Evolutionary conservation across 92 coral and sea anemone genomes (phyloP), one percentile per base, ranked within the genome.

Genomic region (Paragorgia papillata): DNA sequence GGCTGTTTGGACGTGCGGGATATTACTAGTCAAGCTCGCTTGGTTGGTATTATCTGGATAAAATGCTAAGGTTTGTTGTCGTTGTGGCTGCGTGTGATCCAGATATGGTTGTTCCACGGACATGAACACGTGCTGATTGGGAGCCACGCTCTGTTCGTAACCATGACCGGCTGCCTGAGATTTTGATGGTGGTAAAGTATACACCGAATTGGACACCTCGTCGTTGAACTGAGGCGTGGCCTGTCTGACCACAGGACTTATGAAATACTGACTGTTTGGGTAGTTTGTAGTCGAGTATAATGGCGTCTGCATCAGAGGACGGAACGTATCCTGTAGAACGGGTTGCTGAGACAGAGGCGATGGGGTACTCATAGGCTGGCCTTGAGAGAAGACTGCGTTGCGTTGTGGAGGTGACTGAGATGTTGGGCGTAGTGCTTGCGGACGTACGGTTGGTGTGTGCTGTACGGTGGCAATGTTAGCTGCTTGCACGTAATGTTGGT

Each of bases 261-360:
- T 86, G 75, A 79, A 89, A 17, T 96, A 83, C 76, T 91, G 99
- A 10, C 85, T 62, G 3, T 91, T 90, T 71, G 90, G 91, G 73
- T 88, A 95, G 24, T 75, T 86, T 25, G 90, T 83, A 28, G 97
- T 88, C 0, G 99, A 74, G 79, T 95, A 91, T 48, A 95, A 67
- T 54, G 78, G 9, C 27, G 37, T 33, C 41, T 53, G 78, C 75
- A 68, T 68, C 29, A 71, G 37, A 17, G 78, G 49, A 15, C 64
- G 78, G 27, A 53, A 71, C 18, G 64, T 29, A 35, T 71, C 78
- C 35, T 71, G 78, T 17, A 71, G 19, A 9, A 71, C 57, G 9
- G 94, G 70, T 51, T 89, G 74, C 73, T 93, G 97, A 24, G 97
- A 86, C 9, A 93, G 89, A 22, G 97, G 97, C 0, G 97, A 90